phyloP scores from a whole-genome alignment of 1,140 invertebrate genomes.

The Diachasma alloeum region DNA sequence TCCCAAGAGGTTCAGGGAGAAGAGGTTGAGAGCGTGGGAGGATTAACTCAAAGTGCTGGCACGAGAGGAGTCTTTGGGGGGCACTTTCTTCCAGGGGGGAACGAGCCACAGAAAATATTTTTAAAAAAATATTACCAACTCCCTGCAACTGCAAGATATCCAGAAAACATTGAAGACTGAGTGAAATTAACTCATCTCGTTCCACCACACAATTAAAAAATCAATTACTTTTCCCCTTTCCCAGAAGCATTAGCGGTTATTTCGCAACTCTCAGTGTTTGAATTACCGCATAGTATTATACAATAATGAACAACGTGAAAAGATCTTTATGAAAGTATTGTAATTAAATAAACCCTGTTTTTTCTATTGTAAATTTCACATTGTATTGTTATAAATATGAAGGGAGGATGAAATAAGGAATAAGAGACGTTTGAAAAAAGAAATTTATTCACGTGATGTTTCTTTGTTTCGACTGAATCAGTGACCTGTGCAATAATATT shows the following conservation, averaged over 20 bases:
- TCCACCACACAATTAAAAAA: too few species aligned
- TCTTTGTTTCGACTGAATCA: background rate
- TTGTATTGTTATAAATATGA: background rate
- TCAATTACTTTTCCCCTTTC: background rate
- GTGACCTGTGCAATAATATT: constrained; percentile 30
- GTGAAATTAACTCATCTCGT: too few species aligned
- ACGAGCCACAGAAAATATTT: too few species aligned
- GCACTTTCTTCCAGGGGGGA: too few species aligned
- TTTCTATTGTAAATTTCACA: background rate
- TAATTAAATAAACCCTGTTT: background rate
- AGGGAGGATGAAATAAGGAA: background rate
- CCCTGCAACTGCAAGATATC: too few species aligned
- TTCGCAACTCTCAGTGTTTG: background rate
- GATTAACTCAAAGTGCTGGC: too few species aligned
- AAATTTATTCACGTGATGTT: constrained; percentile 7
- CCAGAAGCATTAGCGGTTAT: background rate
- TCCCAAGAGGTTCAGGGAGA: background rate
- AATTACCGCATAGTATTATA: constrained; percentile 5
- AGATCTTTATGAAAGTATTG: background rate
- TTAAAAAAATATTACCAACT: too few species aligned
- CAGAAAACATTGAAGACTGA: too few species aligned
- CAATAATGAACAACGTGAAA: background rate
- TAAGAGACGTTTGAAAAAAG: background rate
- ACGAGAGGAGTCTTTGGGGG: too few species aligned
- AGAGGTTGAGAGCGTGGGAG: too few species aligned